Evolutionary conservation across 2,888 invertebrate genomes (phyloP).

Genomic region (Andrena haemorrhoa): DNA sequence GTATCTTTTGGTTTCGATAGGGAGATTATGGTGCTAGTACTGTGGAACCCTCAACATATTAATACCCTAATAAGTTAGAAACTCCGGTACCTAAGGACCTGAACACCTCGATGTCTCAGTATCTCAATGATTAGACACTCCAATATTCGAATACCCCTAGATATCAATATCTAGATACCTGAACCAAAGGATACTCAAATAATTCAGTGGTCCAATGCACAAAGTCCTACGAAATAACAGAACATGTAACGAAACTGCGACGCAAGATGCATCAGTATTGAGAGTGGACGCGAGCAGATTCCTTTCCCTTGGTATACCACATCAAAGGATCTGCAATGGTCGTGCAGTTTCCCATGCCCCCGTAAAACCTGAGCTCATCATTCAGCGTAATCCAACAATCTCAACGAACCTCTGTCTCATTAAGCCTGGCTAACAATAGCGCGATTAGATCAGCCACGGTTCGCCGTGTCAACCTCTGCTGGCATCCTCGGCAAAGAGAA

Average conservation of each 20-base stretch:
- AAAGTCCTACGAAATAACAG: too few species aligned
- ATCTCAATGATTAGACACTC: neutral
- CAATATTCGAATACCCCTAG: neutral
- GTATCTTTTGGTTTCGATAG: too few species aligned
- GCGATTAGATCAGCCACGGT: slow-evolving; percentile 22
- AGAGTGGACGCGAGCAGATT: neutral
- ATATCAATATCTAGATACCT: too few species aligned
- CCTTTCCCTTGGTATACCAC: neutral
- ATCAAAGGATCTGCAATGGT: neutral
- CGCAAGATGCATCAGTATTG: neutral
- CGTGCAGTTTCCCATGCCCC: neutral
- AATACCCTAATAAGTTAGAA: too few species aligned
- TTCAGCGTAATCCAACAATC: slow-evolving; percentile 16
- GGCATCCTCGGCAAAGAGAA: slow-evolving; percentile 18
- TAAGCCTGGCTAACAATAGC: slow-evolving; percentile 25
- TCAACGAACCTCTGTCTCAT: slow-evolving; percentile 18
- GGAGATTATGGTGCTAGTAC: too few species aligned
- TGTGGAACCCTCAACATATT: neutral
- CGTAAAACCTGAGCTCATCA: neutral
- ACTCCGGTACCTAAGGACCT: neutral
- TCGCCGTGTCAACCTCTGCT: neutral
- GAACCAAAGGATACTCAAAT: neutral
- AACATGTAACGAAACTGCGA: too few species aligned
- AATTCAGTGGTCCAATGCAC: neutral
- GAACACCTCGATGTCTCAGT: neutral